Base-by-base conservation (phyloP, 35 echinoderm and acorn worm species). In the Lytechinus variegatus region DNA sequence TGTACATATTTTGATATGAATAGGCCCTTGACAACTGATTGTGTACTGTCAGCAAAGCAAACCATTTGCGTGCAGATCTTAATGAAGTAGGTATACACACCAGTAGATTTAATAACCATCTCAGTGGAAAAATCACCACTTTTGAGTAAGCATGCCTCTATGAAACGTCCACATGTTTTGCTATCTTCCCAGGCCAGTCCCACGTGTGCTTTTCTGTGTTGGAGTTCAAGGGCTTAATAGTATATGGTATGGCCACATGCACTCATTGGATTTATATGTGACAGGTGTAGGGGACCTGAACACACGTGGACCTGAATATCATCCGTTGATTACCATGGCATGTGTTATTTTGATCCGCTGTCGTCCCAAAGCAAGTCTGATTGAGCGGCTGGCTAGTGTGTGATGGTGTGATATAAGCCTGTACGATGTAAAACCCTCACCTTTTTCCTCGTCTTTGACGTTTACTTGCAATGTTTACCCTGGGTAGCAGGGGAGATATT, bases 301-400 rank as follows among this genome's bases (percentile, higher is more conserved):
- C 66, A n/a, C 66, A 79, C 66, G 66, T 79, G 66, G 66, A 79
- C 66, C 66, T 79, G 66, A 79, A 79, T 79, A 79, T 14, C 66
- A 24, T 79, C 66, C 66, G 19, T 79, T 79, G 66, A 79, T 79
- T 79, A 79, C 66, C 66, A n/a, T 79, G 5, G 66, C 66, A 79
- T 79, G 66, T 79, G 66, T 79, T 79, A 79, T 79, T 79, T 79
- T 79, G 66, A 79, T 79, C 66, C 66, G 66, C 66, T 79, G 66
- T 79, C 66, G 66, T 79, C 66, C 66, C 66, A 79, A 79, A 79
- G 66, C 66, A 79, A 79, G 66, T 14, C 66, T 79, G 66, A 79
- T 79, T 16, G 66, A 79, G 21, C 19, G 57, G 57, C 57, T 60
- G 33, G 33, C 33, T 44, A 60, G 57, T 2, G 66, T 79, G 66